Base-by-base conservation (phyloP, 1,140 invertebrate genomes). In the Phortica variegata region DNA sequence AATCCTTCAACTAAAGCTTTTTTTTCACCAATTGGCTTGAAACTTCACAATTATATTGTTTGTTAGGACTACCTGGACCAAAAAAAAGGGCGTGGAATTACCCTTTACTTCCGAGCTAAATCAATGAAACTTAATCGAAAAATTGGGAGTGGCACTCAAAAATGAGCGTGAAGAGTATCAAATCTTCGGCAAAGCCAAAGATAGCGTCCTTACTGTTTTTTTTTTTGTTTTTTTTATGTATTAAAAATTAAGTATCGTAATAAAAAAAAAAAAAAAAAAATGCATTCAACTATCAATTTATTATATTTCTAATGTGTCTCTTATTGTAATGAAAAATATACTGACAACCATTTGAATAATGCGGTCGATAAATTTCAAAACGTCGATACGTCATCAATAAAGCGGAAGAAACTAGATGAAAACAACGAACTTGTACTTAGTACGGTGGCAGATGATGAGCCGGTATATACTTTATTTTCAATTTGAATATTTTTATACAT, bases 371-470 rank as follows among this genome's bases (percentile, higher is more conserved):
- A 55, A n/a, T n/a, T 48, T 47, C 45, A 39, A 39, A 18, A 16
- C 26, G 21, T 37, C 51, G 38, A 7, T n/a, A 34, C 33, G n/a
- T 15, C 12, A 34, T n/a, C 12, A 10, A 34, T 53, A 52, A 54
- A 73, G 70, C 61, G 65, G 69, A 73, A 66, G 58, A 73, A 70
- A 50, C 54, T 52, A 44, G 65, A 73, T 47, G 62, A 66, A 49
- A 71, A 74, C 47, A 68, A 71, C 48, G 69, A 58, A 51, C 42
- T 29, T 43, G 60, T 82, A 79, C 83, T 82, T 83, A 84, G 82
- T 79, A 82, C 84, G 77, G 79, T 82, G 78, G 80, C 81, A 52
- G 62, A 70, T 77, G 81, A 80, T 80, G 80, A 83, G 81, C 81
- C 82, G 82, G 82, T 84, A 84, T 70, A 68, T 58, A 52, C 61